Percentiles rank a stretch among this genome's conserved stretches.
Evolutionary conservation across 1,140 invertebrate species (phyloP).

Genomic region (Augochlora pura): DNA sequence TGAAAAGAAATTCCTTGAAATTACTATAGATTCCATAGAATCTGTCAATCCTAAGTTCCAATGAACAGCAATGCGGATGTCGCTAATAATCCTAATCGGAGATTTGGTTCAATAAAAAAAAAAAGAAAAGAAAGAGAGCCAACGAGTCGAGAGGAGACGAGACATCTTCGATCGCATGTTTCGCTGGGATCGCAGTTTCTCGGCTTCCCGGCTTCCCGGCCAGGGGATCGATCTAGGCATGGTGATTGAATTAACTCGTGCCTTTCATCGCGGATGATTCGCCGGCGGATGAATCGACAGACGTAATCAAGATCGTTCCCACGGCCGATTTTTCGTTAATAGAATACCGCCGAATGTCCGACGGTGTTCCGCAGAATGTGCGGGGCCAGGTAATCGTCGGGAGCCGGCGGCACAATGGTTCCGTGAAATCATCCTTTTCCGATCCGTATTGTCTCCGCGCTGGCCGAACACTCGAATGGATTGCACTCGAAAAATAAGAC

Average conservation of each 20-base stretch:
- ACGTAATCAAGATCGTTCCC: conserved; percentile 46
- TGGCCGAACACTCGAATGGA: conserved; percentile 18
- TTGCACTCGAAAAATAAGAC: conserved; percentile 42
- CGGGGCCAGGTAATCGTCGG: conserved; percentile 54
- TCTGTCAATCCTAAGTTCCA: too few relatives aligned
- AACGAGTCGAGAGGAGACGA: background rate
- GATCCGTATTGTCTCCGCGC: conserved; percentile 44
- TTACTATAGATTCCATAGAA: too few relatives aligned
- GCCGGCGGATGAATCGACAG: conserved; percentile 29
- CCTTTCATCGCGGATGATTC: conserved; percentile 32
- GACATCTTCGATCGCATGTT: conserved; percentile 1
- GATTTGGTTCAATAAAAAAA: too few relatives aligned
- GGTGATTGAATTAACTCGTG: conserved; percentile 43
- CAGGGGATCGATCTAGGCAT: background rate
- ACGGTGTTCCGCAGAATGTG: conserved; percentile 52
- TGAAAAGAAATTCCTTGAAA: too few relatives aligned
- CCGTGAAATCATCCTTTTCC: conserved; percentile 42
- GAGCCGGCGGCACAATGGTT: conserved; percentile 37
- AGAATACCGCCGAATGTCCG: conserved; percentile 25
- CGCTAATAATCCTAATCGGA: too few relatives aligned
- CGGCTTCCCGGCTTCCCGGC: too few relatives aligned
- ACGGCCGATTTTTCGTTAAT: conserved; percentile 58
- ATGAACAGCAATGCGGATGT: too few relatives aligned
- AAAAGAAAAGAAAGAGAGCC: background rate
- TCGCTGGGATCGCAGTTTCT: background rate